phyloP scores from a whole-genome alignment of 2,113 vertebrate species.

The Balaenoptera acutorostrata region DNA sequence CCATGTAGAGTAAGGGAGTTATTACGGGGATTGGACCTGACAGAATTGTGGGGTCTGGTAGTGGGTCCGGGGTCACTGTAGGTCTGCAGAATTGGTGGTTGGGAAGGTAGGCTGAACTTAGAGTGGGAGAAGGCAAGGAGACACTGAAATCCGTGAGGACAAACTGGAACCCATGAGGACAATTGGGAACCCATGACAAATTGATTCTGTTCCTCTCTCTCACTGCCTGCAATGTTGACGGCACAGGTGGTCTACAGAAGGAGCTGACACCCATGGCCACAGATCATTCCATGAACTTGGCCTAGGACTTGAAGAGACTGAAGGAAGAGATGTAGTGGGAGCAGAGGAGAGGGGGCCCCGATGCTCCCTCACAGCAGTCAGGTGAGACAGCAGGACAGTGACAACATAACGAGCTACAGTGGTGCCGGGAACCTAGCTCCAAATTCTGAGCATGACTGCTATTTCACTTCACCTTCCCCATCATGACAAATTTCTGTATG shows the following conservation, averaged over 20 bases:
- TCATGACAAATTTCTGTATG: neutral
- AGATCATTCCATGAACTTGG: neutral
- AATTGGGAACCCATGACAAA: neutral
- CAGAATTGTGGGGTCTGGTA: neutral
- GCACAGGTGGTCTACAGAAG: rapidly evolving
- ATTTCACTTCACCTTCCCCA: neutral
- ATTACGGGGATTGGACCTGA: no score
- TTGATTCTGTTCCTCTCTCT: neutral
- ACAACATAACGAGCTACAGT: rapidly evolving
- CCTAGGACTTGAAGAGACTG: neutral
- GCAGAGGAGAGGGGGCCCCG: rapidly evolving
- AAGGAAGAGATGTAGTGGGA: neutral
- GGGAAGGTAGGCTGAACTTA: neutral
- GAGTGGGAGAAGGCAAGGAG: neutral
- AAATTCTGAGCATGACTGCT: rapidly evolving
- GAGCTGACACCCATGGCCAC: rapidly evolving
- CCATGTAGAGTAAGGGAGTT: neutral
- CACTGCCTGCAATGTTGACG: rapidly evolving
- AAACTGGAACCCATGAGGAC: neutral
- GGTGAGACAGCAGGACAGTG: rapidly evolving
- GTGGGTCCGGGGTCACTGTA: neutral
- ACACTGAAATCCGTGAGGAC: neutral
- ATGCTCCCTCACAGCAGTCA: rapidly evolving
- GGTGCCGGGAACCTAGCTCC: rapidly evolving
- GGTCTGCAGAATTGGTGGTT: no score